Conservation (phyloP, 2,797 vertebrate genomes). For the Sphenopsis melanotis region DNA sequence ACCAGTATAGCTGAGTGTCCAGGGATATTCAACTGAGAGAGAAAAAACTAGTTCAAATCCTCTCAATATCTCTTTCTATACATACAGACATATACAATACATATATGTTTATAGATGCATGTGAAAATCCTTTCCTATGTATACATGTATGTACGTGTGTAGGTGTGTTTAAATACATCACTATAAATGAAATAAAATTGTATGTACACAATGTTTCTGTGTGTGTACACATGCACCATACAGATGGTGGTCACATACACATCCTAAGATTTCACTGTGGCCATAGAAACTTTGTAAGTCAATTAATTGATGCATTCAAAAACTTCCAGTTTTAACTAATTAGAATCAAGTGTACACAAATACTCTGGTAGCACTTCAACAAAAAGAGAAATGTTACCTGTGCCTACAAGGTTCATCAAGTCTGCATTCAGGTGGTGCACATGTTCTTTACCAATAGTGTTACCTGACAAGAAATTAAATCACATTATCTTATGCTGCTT, state of each 20-base stretch:
- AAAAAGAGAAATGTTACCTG: not conserved
- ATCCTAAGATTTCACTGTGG: not conserved
- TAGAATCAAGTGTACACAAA: not conserved
- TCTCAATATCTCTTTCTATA: not conserved
- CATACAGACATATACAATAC: not conserved
- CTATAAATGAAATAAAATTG: not conserved
- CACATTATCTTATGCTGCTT: not conserved
- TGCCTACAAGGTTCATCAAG: not conserved
- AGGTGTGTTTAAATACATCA: not conserved
- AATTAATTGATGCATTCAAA: not conserved
- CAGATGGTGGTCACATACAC: not conserved
- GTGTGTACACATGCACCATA: not conserved
- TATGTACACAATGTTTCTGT: not conserved
- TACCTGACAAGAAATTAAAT: constrained; percentile 27
- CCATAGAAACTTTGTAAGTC: not conserved
- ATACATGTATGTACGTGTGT: fast-evolving
- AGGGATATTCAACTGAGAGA: not conserved
- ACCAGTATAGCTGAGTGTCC: not conserved
- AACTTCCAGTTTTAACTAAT: not conserved
- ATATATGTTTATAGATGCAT: not conserved
- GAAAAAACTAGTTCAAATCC: not conserved
- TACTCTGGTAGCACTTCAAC: not conserved
- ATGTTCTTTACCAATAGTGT: not conserved
- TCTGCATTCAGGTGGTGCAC: not conserved
- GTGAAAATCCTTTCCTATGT: not conserved